Evolutionary conservation across 2,888 invertebrate species (phyloP).

Genomic region (Nomada flava): DNA sequence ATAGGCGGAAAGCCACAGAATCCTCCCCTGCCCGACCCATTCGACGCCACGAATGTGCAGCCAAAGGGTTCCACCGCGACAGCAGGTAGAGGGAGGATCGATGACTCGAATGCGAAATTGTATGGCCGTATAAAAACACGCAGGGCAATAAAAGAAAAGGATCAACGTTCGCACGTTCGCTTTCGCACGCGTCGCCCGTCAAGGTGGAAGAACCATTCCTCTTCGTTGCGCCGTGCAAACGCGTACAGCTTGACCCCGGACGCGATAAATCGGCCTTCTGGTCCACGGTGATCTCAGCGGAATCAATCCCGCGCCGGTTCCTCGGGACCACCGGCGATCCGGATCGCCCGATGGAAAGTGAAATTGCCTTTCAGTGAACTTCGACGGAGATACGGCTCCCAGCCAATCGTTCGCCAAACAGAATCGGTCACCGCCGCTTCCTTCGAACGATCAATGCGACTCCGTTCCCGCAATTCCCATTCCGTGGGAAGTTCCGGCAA

Average conservation of each 20-base stretch:
- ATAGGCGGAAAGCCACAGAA: neutral
- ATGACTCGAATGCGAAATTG: no score
- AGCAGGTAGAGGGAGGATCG: neutral
- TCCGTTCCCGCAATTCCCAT: neutral
- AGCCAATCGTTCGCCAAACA: slow-evolving; percentile 48
- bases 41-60: no score
- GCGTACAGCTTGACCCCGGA: slow-evolving; percentile 73
- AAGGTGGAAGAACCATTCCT: slow-evolving; percentile 61
- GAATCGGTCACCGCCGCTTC: slow-evolving; percentile 2
- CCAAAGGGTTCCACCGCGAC: neutral
- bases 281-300: slow-evolving; percentile 62
- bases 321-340: slow-evolving; percentile 49
- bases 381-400: slow-evolving; percentile 42
- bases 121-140: no score
- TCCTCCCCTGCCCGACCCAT: neutral
- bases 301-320: slow-evolving; percentile 60
- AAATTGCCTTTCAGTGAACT: slow-evolving; percentile 51
- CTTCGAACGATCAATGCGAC: no score
- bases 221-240: slow-evolving; percentile 68
- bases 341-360: slow-evolving; percentile 60
- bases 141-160: no score
- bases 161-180: slow-evolving; percentile 2
- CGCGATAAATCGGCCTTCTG: slow-evolving; percentile 70
- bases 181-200: slow-evolving; percentile 66
- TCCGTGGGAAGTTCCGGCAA: no score